Evolutionary conservation across 2,888 invertebrate genomes (phyloP).

Genomic region (Sinopyrophorus schimmeli): DNA sequence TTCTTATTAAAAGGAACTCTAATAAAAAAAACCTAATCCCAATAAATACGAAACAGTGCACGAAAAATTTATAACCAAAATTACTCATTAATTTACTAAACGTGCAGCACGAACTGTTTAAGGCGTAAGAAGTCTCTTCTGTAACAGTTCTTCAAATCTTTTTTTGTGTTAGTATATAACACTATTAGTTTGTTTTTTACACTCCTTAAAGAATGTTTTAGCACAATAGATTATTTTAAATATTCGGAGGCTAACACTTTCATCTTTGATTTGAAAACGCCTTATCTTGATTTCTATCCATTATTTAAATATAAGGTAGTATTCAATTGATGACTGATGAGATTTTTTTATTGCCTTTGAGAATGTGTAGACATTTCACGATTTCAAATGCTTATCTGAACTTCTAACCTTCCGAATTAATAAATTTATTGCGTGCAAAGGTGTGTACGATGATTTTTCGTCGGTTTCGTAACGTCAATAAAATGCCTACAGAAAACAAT

Average conservation of each 20-base stretch:
- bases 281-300: conserved; percentile 14
- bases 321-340: conserved; percentile 1
- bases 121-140: no score
- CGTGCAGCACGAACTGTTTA: conserved; percentile 6
- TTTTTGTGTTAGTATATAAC: no score
- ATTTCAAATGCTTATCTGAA: conserved; percentile 7
- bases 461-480: no score
- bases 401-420: conserved; percentile 7
- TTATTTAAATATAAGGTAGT: conserved; percentile 2
- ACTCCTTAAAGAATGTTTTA: conserved; percentile 7
- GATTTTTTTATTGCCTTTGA: conserved; percentile 7
- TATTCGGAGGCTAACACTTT: conserved; percentile 17
- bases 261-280: conserved; percentile 11
- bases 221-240: conserved; percentile 8
- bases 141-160: no score
- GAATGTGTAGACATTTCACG: conserved; percentile 10
- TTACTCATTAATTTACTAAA: conserved; percentile 5
- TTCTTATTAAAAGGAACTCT: not conserved
- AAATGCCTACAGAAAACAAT: no score
- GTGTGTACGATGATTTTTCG: no score
- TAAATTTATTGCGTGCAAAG: conserved; percentile 2
- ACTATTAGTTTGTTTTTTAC: conserved; percentile 4
- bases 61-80: not conserved
- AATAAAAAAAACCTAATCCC: no score
- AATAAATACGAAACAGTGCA: conserved; percentile 1